phyloP scores from a whole-genome alignment of 2,113 vertebrate genomes.

The Gulo gulo region DNA sequence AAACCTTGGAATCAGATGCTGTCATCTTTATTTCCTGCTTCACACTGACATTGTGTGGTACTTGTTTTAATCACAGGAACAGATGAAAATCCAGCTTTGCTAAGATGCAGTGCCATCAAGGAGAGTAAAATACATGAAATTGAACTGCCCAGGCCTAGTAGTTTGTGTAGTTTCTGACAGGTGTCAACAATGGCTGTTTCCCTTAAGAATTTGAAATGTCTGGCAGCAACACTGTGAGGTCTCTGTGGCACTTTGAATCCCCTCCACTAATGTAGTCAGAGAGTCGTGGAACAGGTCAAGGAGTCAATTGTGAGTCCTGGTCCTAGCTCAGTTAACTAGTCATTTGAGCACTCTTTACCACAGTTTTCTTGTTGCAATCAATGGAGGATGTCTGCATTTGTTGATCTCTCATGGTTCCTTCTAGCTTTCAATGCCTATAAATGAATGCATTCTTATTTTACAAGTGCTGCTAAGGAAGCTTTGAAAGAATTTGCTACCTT shows the following conservation, averaged over 20 bases:
- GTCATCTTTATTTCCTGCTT: background rate
- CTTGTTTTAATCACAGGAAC: background rate
- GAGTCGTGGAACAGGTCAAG: background rate
- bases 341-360: background rate
- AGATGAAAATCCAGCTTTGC: background rate
- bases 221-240: background rate
- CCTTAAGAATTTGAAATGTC: conserved; percentile 19
- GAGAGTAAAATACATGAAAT: background rate
- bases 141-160: background rate
- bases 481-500: conserved; percentile 70
- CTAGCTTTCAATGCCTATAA: background rate
- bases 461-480: conserved; percentile 46
- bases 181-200: conserved; percentile 14
- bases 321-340: background rate
- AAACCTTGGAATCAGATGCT: background rate
- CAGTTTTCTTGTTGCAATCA: background rate
- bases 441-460: conserved; percentile 2
- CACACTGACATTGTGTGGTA: background rate
- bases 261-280: background rate
- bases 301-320: background rate
- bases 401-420: background rate
- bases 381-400: background rate
- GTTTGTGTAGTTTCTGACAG: background rate
- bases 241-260: background rate
- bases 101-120: background rate